Evolutionary conservation across 2,888 invertebrate genomes (phyloP).

Genomic region (Hypomecis atomaria): DNA sequence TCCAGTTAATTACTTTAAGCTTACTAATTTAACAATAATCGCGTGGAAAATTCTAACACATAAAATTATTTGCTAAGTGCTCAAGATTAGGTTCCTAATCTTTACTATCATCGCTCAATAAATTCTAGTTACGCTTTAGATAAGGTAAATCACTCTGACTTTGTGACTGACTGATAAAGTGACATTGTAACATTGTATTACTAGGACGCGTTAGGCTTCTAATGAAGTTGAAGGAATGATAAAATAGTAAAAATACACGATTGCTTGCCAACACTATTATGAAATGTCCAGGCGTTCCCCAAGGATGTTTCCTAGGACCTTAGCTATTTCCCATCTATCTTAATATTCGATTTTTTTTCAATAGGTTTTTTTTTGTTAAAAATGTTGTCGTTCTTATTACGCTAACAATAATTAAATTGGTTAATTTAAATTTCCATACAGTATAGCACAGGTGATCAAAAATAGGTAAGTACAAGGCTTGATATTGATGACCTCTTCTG

Average conservation of each 20-base stretch:
- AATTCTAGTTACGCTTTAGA: constrained; percentile 34
- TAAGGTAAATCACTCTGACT: constrained; percentile 31
- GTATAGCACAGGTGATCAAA: too few relatives aligned
- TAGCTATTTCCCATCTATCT: not conserved
- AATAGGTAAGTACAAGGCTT: too few relatives aligned
- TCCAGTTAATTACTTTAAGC: too few relatives aligned
- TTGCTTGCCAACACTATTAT: not conserved
- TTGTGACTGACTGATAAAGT: constrained; percentile 32
- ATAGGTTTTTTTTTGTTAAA: not conserved
- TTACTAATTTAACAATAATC: constrained; percentile 1
- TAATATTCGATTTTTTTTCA: not conserved
- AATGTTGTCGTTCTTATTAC: too few relatives aligned
- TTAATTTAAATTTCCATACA: too few relatives aligned
- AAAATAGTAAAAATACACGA: not conserved
- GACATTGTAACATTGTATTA: constrained; percentile 1
- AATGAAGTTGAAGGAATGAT: not conserved
- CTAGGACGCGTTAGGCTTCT: not conserved
- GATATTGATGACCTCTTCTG: too few relatives aligned
- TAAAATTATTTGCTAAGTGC: constrained; percentile 19
- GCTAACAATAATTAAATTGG: too few relatives aligned
- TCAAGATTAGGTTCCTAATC: constrained; percentile 33
- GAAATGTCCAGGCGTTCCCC: not conserved
- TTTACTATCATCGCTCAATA: constrained; percentile 29
- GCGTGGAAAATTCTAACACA: constrained; percentile 28
- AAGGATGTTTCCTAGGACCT: constrained; percentile 7